phyloP scores from a whole-genome alignment of 2,113 vertebrate genomes.

The Pungitius pungitius region DNA sequence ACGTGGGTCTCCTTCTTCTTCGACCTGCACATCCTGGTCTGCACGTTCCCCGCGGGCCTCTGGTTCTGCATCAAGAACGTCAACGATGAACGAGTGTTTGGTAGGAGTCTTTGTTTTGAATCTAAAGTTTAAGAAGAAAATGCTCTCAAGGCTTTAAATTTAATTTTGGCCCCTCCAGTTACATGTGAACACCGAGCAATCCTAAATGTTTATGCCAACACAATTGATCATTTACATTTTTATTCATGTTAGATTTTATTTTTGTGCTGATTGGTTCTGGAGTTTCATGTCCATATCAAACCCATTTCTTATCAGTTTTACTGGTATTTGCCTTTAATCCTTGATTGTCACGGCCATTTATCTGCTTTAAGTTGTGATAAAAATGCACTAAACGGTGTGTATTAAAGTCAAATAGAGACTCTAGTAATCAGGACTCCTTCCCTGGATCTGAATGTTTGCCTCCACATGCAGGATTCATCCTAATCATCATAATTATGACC shows the following conservation, averaged over 20 bases:
- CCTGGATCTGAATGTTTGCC: neutral
- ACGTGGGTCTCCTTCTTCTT: conserved; percentile 99
- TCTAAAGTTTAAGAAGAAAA: neutral
- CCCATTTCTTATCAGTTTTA: conserved; percentile 2
- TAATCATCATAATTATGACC: neutral
- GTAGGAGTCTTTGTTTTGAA: conserved; percentile 72
- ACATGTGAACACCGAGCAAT: neutral
- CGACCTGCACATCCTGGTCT: conserved; percentile 99
- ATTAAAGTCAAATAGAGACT: neutral
- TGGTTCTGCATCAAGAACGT: conserved; percentile 99
- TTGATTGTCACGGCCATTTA: neutral
- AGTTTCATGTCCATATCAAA: neutral
- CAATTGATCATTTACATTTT: neutral
- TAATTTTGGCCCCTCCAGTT: neutral
- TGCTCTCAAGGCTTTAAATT: neutral
- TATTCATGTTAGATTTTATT: neutral
- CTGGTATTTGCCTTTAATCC: neutral
- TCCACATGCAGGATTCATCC: neutral
- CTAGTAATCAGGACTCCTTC: neutral
- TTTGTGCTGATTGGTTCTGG: neutral
- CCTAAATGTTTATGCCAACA: neutral
- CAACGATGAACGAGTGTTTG: conserved; percentile 97
- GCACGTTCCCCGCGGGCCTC: conserved; percentile 98
- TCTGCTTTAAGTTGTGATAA: conserved; percentile 15
- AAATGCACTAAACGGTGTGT: neutral